A percentile compares a stretch with the other conserved stretches of the same genome.
Conservation (phyloP, 2,113 vertebrate species). For the Paratilapia polleni region DNA sequence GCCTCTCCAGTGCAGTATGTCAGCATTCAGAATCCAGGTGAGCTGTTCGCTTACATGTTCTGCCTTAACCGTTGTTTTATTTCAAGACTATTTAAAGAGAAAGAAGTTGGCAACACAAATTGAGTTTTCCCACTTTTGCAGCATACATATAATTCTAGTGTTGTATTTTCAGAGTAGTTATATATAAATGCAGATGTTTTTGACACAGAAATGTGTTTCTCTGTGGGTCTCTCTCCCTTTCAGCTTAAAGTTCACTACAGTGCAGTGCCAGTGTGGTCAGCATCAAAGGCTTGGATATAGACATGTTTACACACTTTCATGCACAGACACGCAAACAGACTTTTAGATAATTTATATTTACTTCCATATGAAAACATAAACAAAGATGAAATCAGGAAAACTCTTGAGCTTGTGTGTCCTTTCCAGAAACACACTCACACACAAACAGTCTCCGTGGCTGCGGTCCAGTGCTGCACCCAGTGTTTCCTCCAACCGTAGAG, state of each 20-base stretch:
- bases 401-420: background rate
- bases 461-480: background rate
- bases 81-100: slow-evolving; percentile 1
- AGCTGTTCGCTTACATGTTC: slow-evolving; percentile 10
- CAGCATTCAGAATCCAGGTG: slow-evolving; percentile 23
- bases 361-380: slow-evolving; percentile 50
- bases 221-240: slow-evolving; percentile 28
- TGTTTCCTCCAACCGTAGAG: background rate
- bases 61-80: background rate
- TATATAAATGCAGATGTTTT: slow-evolving; percentile 65
- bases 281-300: slow-evolving; percentile 66
- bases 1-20: slow-evolving; percentile 49
- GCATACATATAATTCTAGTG: slow-evolving; percentile 40
- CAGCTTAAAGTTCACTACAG: slow-evolving; percentile 27
- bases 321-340: slow-evolving; percentile 52
- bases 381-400: slow-evolving; percentile 45
- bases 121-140: slow-evolving; percentile 26
- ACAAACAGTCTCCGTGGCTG: slow-evolving; percentile 24
- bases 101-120: background rate
- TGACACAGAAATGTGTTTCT: slow-evolving; percentile 53
- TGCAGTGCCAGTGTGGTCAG: slow-evolving; percentile 60
- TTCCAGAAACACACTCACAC: slow-evolving; percentile 13
- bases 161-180: slow-evolving; percentile 50
- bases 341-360: slow-evolving; percentile 59
- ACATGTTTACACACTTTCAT: slow-evolving; percentile 58